A percentile compares a stretch with the other conserved stretches of the same genome.
phyloP scores from a whole-genome alignment of 2,888 invertebrate species.

The Acleris holmiana region DNA sequence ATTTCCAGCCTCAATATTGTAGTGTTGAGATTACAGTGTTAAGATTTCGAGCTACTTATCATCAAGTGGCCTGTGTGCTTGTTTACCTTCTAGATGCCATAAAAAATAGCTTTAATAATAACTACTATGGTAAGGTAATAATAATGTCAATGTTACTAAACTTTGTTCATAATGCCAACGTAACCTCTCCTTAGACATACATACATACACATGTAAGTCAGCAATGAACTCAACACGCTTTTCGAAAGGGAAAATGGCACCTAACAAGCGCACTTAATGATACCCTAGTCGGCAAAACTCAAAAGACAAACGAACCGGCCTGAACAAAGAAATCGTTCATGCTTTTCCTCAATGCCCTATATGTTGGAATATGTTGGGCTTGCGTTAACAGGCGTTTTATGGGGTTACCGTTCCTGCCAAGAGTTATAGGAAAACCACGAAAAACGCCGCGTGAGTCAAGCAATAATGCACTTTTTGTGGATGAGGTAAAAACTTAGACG shows the following conservation, averaged over 20 bases:
- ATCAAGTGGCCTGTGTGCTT: too few species aligned
- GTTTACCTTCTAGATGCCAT: too few species aligned
- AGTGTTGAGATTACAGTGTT: too few species aligned
- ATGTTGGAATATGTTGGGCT: constrained; percentile 8
- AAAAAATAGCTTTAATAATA: too few species aligned
- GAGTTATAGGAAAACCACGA: not conserved
- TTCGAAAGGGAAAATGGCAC: constrained; percentile 51
- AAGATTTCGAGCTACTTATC: too few species aligned
- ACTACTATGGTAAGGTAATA: not conserved
- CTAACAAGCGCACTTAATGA: constrained; percentile 75
- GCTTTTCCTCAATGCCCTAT: constrained; percentile 54
- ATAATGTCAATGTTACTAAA: too few species aligned
- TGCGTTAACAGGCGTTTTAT: constrained; percentile 3
- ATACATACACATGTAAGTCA: constrained; percentile 36
- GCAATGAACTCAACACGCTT: constrained; percentile 46
- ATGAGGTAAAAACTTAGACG: too few species aligned
- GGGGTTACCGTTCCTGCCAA: constrained; percentile 6
- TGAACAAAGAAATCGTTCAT: constrained; percentile 64
- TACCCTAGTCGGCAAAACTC: constrained; percentile 65
- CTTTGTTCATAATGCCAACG: not conserved
- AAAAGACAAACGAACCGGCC: constrained; percentile 69
- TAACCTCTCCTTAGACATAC: not conserved
- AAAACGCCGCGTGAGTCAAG: not conserved
- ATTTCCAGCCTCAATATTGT: too few species aligned
- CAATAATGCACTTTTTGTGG: too few species aligned